Conservation (phyloP, 2,888 invertebrate genomes). For the Acleris literana region DNA sequence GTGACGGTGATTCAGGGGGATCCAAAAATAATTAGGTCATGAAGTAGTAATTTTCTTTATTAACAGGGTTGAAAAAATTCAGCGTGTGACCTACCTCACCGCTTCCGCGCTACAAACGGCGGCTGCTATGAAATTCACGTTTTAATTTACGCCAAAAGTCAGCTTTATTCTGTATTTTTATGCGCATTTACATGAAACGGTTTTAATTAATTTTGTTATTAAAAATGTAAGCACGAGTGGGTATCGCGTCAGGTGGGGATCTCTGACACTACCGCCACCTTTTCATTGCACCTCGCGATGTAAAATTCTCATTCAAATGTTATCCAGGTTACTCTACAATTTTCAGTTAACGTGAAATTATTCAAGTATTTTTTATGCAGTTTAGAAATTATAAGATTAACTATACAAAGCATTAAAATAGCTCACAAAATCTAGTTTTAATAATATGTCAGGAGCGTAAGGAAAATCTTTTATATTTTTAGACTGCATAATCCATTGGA, state of each 20-base stretch:
- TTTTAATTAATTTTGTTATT: constrained; percentile 61
- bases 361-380: too few species aligned
- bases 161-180: constrained; percentile 50
- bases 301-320: neutral
- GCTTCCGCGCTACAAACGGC: constrained; percentile 47
- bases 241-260: constrained; percentile 20
- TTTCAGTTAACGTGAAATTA: too few species aligned
- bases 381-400: too few species aligned
- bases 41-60: neutral
- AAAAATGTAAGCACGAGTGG: constrained; percentile 46
- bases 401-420: too few species aligned
- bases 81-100: neutral
- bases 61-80: neutral
- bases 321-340: too few species aligned
- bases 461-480: too few species aligned
- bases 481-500: constrained; percentile 61
- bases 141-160: constrained; percentile 59
- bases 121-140: constrained; percentile 53
- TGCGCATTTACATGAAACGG: constrained; percentile 51
- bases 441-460: too few species aligned
- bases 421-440: too few species aligned
- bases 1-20: too few species aligned
- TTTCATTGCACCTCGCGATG: neutral
- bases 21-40: too few species aligned
- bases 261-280: constrained; percentile 9